Base-by-base conservation (phyloP, 2,888 invertebrate genomes). In the Agrotis clavis region DNA sequence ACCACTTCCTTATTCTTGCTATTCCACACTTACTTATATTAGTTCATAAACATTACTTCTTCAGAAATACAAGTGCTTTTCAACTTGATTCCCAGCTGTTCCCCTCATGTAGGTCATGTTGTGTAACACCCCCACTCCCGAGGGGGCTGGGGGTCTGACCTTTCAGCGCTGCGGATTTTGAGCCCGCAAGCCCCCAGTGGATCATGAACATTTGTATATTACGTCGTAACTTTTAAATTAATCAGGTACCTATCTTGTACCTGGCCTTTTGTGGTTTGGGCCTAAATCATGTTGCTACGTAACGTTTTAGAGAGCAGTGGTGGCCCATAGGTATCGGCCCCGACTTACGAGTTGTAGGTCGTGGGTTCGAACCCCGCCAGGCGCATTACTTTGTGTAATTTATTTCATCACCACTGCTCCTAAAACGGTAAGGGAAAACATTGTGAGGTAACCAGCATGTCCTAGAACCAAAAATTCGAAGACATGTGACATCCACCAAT, bases 91-190 rank as follows among this genome's bases (percentile, higher is more conserved):
- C 25, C 48, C 56, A 67, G 61, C 70, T 64, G 51, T 14, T 14
- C 48, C 45, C 54, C 30, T n/a, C 41, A 87, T 85, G 67, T 87
- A 86, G 87, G 87, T 87, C 86, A 69, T 59, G 82, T 87, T 87
- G 84, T 82, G 81, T 85, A 87, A 87, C 47, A 63, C 21, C 30
- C 53, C 71, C 65, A 62, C 62, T 62, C 25, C 19, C 64, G 54
- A 5, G 35, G 6, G 25, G 66, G 25, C 9, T 18, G 73, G 73
- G 59, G 71, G 70, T 59, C 25, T 50, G 77, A 76, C 79, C 82
- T 87, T 87, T 70, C 66, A 67, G 67, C 74, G 62, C 72, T 74
- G 71, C 81, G 80, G 68, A 50, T 47, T 66, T 74, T 57, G n/a
- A 53, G 25, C 48, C 11, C 7, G 7, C 21, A 45, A 50, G 19